Evolutionary conservation across 1,140 invertebrate species (phyloP).

Genomic region (Lepidurus couesii): DNA sequence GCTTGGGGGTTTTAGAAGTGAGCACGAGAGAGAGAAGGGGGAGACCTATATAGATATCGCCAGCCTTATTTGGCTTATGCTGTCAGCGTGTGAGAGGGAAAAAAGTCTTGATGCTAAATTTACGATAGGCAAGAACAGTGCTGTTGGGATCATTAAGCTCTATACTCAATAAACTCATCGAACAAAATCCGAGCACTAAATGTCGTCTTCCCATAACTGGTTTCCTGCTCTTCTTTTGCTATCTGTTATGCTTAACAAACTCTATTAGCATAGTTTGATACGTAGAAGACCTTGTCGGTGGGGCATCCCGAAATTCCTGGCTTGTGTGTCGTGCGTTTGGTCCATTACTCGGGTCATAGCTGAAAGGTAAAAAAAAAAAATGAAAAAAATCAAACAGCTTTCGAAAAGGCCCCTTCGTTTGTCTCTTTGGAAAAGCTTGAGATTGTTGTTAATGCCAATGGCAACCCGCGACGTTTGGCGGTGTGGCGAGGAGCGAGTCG

Average conservation of each 20-base stretch:
- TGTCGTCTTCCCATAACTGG: not conserved
- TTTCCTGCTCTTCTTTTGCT: not conserved
- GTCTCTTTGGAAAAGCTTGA: not conserved
- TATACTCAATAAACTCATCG: slow-evolving; percentile 5
- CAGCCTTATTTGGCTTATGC: no score
- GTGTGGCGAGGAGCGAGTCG: not conserved
- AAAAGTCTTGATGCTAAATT: not conserved
- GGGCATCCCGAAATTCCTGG: no score
- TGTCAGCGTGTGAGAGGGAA: no score
- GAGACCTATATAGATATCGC: no score
- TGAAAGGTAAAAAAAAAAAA: no score
- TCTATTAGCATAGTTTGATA: not conserved
- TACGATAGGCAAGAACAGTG: not conserved
- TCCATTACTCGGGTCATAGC: no score
- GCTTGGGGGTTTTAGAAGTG: no score
- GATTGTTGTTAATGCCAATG: not conserved
- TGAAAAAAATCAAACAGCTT: no score
- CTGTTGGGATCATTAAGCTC: not conserved
- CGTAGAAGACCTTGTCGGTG: not conserved
- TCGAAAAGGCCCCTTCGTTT: no score
- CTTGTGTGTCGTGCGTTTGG: no score
- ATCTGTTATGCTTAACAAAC: no score
- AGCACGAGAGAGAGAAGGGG: no score
- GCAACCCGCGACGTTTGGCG: not conserved
- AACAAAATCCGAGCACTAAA: not conserved